phyloP scores from a whole-genome alignment of 2,888 invertebrate genomes.

The Harmothoe impar region DNA sequence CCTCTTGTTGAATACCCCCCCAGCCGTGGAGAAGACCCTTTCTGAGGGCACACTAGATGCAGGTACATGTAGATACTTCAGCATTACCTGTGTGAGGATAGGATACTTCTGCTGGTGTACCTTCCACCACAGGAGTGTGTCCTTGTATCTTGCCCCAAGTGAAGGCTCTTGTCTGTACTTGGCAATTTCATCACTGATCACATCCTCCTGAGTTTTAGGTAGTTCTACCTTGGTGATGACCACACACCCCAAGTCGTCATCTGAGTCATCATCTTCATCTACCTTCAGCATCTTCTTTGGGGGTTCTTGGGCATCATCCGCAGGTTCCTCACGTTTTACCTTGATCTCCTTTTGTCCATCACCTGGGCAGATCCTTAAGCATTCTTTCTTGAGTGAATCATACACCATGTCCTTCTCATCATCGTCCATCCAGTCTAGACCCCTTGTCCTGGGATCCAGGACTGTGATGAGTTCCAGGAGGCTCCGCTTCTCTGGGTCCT shows the following conservation, averaged over 20 bases:
- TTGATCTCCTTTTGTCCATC: no score
- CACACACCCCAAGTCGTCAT: neutral
- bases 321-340: neutral
- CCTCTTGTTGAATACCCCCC: neutral
- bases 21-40: conserved; percentile 4
- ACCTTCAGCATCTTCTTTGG: no score
- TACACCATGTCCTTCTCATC: neutral
- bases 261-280: neutral
- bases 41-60: conserved; percentile 8
- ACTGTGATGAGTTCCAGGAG: neutral
- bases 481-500: neutral
- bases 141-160: neutral
- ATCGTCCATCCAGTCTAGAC: neutral
- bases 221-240: neutral
- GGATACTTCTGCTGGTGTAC: neutral
- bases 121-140: neutral
- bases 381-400: no score
- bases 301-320: neutral
- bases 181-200: neutral
- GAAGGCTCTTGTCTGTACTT: neutral
- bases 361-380: no score
- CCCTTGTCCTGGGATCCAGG: neutral
- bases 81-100: neutral
- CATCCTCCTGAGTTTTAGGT: neutral
- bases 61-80: neutral